Evolutionary conservation across 2,888 invertebrate genomes (phyloP), one percentile per base, ranked within the genome.

Genomic region (Caradrina clavipalpis): DNA sequence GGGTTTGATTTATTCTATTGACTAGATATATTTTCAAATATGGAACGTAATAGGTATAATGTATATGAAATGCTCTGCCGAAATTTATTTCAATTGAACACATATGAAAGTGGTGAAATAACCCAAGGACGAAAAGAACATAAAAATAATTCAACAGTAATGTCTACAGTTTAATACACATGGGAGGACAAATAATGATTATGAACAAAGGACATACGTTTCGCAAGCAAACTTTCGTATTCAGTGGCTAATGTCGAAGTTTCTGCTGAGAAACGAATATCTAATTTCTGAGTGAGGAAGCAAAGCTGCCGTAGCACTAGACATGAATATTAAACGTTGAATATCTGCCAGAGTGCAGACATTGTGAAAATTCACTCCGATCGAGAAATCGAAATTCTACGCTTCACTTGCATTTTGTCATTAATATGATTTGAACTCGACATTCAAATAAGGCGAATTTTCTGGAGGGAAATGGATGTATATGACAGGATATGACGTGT

Each of bases 321-420:
- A 88, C 88, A 91, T 92, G 93, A 94, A 94, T 94, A 94, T 93
- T 93, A 92, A 94, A 90, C 89, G 86, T 73, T 84, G 92, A 92
- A 92, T 93, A 92, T 92, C 91, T 88, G 87, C 87, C 80, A 81
- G 86, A 86, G 87, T 88, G 91, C 90, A 92, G 92, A 92, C 93
- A 90, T 90, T 90, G 90, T 90, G 91, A 90, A 91, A 92, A 92
- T 91, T 90, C 91, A 89, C 88, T 90, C 76, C 82, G 83, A 91
- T 91, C 89, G 87, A 88, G 91, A 89, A 93, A 93, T 92, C 91
- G 91, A 92, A 92, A 92, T 93, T 87, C 83, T 73, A 91, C 90
- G 92, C 88, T 92, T 89, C 91, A 91, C 88, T 91, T 90, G 88
- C 88, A 89, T 90, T 90, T 88, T 89, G 88, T 91, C 93, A 92